Base-by-base conservation (phyloP, 2,797 vertebrate species). In the Poecilia gillii region DNA sequence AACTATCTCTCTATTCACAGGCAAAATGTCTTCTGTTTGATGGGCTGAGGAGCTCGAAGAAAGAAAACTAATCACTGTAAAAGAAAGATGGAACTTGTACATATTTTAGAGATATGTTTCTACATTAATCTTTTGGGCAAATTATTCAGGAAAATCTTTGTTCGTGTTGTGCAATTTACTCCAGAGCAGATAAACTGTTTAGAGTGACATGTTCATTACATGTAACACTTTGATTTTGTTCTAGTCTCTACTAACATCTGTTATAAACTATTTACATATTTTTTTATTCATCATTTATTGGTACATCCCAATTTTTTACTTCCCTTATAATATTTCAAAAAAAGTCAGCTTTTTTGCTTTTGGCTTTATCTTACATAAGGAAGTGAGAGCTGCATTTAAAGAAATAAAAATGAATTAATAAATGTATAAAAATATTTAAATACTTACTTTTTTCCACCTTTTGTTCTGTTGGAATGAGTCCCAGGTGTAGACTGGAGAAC, bases 1-100 rank as follows among this genome's bases (percentile, higher is more conserved):
- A 7, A 7, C 51, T 4, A n/a, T 83, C 47, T 84, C 68, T 90
- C 73, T 79, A 84, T 87, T 80, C 84, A 82, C 94, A 97, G 97
- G 95, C 91, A 70, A 97, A 96, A 90, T 97, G 96, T 93, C 75
- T 81, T 39, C 79, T 88, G 84, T 94, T 95, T 82, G 93, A 96
- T 11, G 94, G 93, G 11, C 51, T 75, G 59, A 93, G 84, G 91
- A 92, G 81, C 81, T 70, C 83, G 23, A 87, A 88, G 81, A 90
- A 94, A 81, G 91, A 81, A 91, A 78, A 59, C 16, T 8, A 75
- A 72, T 66, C 51, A 41, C 57, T 33, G 11, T n/a, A 5, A 41
- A 36, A 74, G 18, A 80, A 68, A 74, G 75, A 71, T 59, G 16
- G 14, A 49, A 25, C 18, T 64, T 64, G 23, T 57, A 46, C 4